Evolutionary conservation across 1,140 invertebrate genomes (phyloP).

Genomic region (Pristionchus pacificus): DNA sequence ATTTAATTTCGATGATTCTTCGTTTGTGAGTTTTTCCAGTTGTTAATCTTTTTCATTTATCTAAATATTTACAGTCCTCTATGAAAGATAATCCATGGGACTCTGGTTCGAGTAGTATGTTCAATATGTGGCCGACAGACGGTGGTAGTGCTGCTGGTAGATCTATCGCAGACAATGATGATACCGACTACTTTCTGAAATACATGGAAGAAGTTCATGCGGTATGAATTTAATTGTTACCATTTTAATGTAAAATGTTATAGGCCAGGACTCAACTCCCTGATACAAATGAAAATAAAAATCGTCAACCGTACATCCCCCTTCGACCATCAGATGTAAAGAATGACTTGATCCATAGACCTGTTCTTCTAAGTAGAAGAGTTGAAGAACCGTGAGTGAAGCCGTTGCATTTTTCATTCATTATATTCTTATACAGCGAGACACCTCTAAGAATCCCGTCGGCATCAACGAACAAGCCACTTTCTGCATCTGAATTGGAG

Average conservation of each 20-base stretch:
- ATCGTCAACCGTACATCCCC: too few relatives aligned
- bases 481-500: constrained; percentile 27
- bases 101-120: neutral
- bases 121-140: constrained; percentile 12
- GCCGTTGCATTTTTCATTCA: too few relatives aligned
- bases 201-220: neutral
- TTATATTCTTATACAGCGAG: too few relatives aligned
- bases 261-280: too few relatives aligned
- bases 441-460: neutral
- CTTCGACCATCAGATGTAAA: too few relatives aligned
- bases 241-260: too few relatives aligned
- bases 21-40: neutral
- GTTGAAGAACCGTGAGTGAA: neutral
- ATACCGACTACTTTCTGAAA: neutral
- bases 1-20: constrained; percentile 10
- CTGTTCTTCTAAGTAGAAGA: too few relatives aligned
- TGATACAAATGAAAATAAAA: too few relatives aligned
- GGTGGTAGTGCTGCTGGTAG: constrained; percentile 5
- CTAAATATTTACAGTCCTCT: neutral
- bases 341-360: too few relatives aligned
- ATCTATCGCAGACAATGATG: neutral
- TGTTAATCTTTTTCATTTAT: neutral
- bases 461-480: too few relatives aligned
- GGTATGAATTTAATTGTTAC: neutral
- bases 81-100: neutral